Evolutionary conservation across 1,140 invertebrate genomes (phyloP), one percentile per base, ranked within the genome.

Genomic region (Drosophila repletoides): DNA sequence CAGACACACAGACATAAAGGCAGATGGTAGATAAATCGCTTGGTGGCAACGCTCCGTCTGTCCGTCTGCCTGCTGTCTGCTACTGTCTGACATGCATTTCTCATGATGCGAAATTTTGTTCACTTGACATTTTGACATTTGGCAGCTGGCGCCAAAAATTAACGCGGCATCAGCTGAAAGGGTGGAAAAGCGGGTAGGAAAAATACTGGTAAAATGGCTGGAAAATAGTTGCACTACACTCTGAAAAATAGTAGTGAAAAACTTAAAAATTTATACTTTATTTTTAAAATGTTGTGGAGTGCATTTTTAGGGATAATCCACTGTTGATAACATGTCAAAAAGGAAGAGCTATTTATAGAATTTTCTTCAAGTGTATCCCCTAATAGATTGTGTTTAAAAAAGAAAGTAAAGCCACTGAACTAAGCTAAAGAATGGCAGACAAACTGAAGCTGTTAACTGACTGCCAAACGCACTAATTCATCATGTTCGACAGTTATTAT

Each of bases 81-180:
- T n/a, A n/a, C n/a, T n/a, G n/a, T n/a, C 10, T 36, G 69, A 68
- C 79, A 83, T 83, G 77, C 79, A 83, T 83, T 83, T 77, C 77
- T 77, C 77, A 83, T 84, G 79, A 83, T 76, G 65, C 52, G 65
- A 73, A 76, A 84, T 83, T 84, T 83, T 84, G 79, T 71, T 74
- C 79, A 74, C 73, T 83, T 84, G 79, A 84, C 79, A 83, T 83
- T 84, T 84, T 83, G 79, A 83, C 79, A 83, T 83, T 83, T 83
- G 79, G 64, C 74, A 83, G 79, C 74, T 77, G 65, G 74, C 73
- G 77, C 68, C 72, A 83, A 83, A 83, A 83, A 83, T 83, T 83
- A 83, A 83, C 79, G 70, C 79, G 59, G 49, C 66, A 55, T 29
- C 48, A 63, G 26, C 17, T 38, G 36, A 14, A 10, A 33, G 58